Percentiles rank a stretch among this genome's conserved stretches.
These are phyloP conservation scores for Stichopus chloronotus DNA, from an alignment of 35 echinoderm and acorn worm genomes.

Conservation along the genomic window DNA sequence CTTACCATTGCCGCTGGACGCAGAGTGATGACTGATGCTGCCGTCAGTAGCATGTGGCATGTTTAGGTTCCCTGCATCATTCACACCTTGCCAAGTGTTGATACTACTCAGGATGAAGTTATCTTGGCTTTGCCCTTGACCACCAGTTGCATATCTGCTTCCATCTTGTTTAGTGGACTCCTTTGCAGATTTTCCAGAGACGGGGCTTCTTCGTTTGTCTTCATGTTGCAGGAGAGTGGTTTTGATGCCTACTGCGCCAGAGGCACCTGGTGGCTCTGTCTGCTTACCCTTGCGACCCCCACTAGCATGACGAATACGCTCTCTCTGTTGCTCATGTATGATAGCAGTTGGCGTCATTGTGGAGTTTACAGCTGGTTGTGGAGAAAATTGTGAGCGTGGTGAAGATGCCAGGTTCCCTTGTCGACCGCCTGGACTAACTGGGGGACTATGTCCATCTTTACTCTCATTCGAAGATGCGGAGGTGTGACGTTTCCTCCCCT, in stretches of 20 bases:
- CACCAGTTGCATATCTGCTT: not conserved
- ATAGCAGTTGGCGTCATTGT: conserved; percentile 45
- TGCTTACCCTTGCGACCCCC: conserved; percentile 46
- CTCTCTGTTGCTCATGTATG: conserved; percentile 55
- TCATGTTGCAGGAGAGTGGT: conserved; percentile 1
- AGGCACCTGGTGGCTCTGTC: not conserved
- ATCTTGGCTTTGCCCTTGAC: not conserved
- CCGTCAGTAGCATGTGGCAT: conserved; percentile 14
- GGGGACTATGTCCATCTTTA: conserved; percentile 83
- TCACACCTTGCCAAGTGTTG: conserved; percentile 56
- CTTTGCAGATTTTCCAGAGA: conserved; percentile 6
- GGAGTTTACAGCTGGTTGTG: not conserved
- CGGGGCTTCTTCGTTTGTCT: conserved; percentile 19
- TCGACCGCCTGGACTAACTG: conserved; percentile 71
- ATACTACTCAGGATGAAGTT: conserved; percentile 51
- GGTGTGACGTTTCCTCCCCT: conserved; percentile 62
- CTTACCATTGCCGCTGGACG: conserved; percentile 41
- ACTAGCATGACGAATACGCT: conserved; percentile 53
- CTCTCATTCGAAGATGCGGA: conserved; percentile 88
- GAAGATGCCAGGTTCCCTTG: conserved; percentile 9
- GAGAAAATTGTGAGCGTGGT: conserved; percentile 12
- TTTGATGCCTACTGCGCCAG: not conserved
- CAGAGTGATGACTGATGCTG: conserved; percentile 4
- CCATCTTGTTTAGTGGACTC: conserved; percentile 28
- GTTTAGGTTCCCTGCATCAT: conserved; percentile 48